phyloP scores from a whole-genome alignment of 2,888 invertebrate genomes.

The Cerastis rubricosa region DNA sequence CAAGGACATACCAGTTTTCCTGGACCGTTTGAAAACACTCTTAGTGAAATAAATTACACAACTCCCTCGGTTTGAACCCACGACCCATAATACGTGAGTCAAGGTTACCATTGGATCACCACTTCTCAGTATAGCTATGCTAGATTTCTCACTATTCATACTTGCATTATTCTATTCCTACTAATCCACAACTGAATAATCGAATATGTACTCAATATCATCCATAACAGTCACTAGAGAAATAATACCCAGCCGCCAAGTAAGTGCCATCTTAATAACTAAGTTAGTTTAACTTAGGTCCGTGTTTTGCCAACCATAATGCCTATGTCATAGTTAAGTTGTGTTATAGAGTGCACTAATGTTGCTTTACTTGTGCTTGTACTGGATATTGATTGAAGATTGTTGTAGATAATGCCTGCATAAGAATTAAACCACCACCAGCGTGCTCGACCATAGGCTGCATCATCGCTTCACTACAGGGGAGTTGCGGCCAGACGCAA shows the following conservation, averaged over 20 bases:
- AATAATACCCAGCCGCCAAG: constrained; percentile 45
- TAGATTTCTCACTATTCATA: neutral
- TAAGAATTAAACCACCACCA: no score
- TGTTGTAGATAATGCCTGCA: neutral
- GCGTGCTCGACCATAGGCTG: no score
- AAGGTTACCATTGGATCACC: neutral
- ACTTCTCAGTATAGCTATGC: neutral
- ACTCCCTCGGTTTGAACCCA: neutral
- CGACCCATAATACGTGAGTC: no score
- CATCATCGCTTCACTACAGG: no score
- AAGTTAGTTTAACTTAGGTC: constrained; percentile 61
- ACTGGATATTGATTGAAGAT: neutral
- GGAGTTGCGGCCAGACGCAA: no score
- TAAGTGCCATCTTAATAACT: constrained; percentile 47
- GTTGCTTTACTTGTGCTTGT: constrained; percentile 6
- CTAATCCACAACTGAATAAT: neutral
- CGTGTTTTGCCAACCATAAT: constrained; percentile 54
- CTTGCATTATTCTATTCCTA: neutral
- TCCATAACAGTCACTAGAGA: constrained; percentile 24
- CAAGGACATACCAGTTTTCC: neutral
- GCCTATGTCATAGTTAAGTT: constrained; percentile 50
- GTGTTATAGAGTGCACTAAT: constrained; percentile 20
- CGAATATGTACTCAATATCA: constrained; percentile 8
- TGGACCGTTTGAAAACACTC: neutral
- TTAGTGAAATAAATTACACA: neutral